A percentile compares a stretch with the other conserved stretches of the same genome.
phyloP scores from a whole-genome alignment of 1,140 invertebrate genomes.

The Heliconius hewitsoni region DNA sequence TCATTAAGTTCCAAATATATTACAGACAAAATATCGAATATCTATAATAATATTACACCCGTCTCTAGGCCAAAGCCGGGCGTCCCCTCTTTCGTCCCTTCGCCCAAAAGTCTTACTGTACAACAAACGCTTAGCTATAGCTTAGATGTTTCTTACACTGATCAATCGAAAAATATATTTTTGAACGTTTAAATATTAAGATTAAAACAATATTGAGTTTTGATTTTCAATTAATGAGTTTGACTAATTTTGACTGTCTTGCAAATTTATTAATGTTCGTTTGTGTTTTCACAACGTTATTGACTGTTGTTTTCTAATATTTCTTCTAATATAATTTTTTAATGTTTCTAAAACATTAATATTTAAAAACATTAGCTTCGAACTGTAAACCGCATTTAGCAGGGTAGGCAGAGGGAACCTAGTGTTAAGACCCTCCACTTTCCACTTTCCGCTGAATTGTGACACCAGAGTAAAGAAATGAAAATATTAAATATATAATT shows the following conservation, averaged over 20 bases:
- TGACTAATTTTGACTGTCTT: background rate
- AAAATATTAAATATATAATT: too few species aligned
- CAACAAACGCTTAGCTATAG: background rate
- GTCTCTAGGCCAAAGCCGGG: slow-evolving; percentile 23
- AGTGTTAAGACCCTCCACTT: too few species aligned
- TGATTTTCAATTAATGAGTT: background rate
- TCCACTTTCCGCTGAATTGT: too few species aligned
- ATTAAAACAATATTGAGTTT: background rate
- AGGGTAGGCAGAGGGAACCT: too few species aligned
- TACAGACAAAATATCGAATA: slow-evolving; percentile 30
- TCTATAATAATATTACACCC: slow-evolving; percentile 33
- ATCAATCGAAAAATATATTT: slow-evolving; percentile 34
- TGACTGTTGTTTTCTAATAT: too few species aligned
- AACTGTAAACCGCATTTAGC: too few species aligned
- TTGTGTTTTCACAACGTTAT: background rate
- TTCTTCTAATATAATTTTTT: too few species aligned
- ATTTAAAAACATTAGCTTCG: too few species aligned
- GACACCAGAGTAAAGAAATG: too few species aligned
- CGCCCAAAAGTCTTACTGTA: slow-evolving; percentile 23
- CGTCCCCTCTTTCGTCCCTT: slow-evolving; percentile 31
- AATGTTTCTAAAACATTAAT: too few species aligned
- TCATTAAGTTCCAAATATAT: slow-evolving; percentile 24
- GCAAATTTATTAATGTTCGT: background rate
- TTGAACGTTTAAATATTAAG: background rate
- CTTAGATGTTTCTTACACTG: slow-evolving; percentile 24